A percentile compares a stretch with the other conserved stretches of the same genome.
Conservation (phyloP, 2,113 vertebrate species). For the Callorhinus ursinus region DNA sequence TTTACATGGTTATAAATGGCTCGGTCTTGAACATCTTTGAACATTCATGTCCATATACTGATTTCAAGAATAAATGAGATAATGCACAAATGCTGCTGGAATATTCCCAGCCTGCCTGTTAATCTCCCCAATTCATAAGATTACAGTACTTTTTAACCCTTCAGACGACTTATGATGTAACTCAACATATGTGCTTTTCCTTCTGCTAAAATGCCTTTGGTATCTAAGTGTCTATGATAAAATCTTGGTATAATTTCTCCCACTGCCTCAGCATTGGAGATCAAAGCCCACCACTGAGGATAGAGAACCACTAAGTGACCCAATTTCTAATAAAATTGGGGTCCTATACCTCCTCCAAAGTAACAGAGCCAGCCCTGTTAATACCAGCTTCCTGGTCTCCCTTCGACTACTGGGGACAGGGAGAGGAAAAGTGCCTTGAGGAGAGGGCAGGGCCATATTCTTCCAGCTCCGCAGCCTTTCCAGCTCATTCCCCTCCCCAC, state of each 20-base stretch:
- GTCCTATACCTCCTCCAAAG: neutral
- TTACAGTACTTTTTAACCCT: constrained; percentile 28
- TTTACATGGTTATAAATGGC: neutral
- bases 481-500: neutral
- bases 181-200: constrained; percentile 59
- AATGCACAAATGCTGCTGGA: constrained; percentile 58
- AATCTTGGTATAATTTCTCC: neutral
- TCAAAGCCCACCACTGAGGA: neutral
- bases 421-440: neutral
- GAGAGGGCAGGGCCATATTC: too few relatives aligned
- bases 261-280: neutral
- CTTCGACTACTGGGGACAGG: neutral
- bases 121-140: constrained; percentile 59
- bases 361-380: neutral
- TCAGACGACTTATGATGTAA: neutral
- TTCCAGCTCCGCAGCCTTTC: neutral
- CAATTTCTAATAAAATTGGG: neutral
- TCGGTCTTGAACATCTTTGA: neutral
- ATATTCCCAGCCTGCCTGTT: constrained; percentile 72
- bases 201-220: neutral
- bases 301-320: neutral
- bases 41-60: neutral
- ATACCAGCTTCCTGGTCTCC: neutral
- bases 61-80: neutral
- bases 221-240: neutral